These are phyloP conservation scores for Tapera naevia DNA, from an alignment of 2,797 vertebrate genomes.

Conservation along the genomic window DNA sequence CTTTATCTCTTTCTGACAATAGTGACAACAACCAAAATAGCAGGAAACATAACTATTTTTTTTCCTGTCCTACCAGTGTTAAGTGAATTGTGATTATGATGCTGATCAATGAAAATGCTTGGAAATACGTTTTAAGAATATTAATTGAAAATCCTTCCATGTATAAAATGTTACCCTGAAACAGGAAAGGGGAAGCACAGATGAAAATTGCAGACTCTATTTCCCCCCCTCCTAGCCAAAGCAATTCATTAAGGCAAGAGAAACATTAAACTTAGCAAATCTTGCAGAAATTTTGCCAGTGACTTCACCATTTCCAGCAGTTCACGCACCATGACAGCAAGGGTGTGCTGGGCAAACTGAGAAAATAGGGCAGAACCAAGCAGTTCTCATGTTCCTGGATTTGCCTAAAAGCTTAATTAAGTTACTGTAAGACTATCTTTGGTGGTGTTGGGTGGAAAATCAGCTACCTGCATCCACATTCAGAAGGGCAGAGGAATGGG, in stretches of 20 bases:
- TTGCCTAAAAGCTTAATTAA: background rate
- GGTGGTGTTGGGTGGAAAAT: no score
- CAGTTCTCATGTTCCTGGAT: background rate
- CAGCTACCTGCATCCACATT: background rate
- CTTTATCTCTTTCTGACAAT: conserved; percentile 54
- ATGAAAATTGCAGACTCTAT: background rate
- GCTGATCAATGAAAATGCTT: background rate
- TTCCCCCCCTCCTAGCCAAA: background rate
- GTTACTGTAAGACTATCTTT: background rate
- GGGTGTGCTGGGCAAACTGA: background rate
- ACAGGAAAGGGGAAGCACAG: background rate
- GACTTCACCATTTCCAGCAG: background rate
- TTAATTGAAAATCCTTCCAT: background rate
- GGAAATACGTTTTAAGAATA: background rate
- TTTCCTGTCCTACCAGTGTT: conserved; percentile 4
- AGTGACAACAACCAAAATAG: conserved; percentile 44
- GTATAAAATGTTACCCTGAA: background rate
- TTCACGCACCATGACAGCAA: background rate
- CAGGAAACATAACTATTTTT: conserved; percentile 22
- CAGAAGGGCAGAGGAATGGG: background rate
- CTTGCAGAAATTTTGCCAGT: background rate
- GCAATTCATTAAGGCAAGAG: background rate
- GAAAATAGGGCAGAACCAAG: background rate
- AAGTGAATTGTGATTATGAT: background rate
- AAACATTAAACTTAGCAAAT: background rate